Evolutionary conservation across 2,797 vertebrate species (phyloP).

Genomic region (Semotilus atromaculatus): DNA sequence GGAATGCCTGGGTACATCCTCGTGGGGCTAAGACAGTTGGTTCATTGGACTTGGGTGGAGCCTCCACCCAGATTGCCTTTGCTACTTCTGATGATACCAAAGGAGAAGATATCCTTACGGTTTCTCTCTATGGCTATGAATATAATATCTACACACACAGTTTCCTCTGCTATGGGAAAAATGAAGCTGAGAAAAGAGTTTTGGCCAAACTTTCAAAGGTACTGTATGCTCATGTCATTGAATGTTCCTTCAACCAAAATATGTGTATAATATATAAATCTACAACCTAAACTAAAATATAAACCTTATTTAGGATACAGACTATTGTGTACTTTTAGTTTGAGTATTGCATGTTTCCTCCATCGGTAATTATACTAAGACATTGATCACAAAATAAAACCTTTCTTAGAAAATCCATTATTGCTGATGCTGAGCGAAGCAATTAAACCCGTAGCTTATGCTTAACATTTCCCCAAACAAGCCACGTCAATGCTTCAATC

Average conservation of each 20-base stretch:
- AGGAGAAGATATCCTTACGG: conserved; percentile 63
- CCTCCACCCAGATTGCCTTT: conserved; percentile 95
- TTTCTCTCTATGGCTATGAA: conserved; percentile 87
- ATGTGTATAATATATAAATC: neutral
- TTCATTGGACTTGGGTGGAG: conserved; percentile 93
- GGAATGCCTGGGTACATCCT: conserved; percentile 84
- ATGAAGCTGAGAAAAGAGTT: conserved; percentile 88
- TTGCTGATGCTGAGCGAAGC: conserved; percentile 34
- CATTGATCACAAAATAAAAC: conserved; percentile 38
- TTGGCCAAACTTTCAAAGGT: conserved; percentile 84
- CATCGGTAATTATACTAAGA: conserved; percentile 44
- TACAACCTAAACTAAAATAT: too few relatives aligned
- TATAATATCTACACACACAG: conserved; percentile 94
- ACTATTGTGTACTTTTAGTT: neutral
- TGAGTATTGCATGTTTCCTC: neutral
- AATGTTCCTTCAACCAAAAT: neutral
- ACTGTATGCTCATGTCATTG: conserved; percentile 31
- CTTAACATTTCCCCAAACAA: conserved; percentile 18
- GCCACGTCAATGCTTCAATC: conserved; percentile 35
- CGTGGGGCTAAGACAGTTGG: conserved; percentile 82
- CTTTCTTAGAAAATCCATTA: conserved; percentile 51
- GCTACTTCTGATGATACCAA: conserved; percentile 64
- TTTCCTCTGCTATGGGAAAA: conserved; percentile 93
- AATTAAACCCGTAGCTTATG: conserved; percentile 42
- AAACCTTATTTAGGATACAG: neutral